These are phyloP conservation scores for Falcaria lacertinaria DNA, from an alignment of 2,888 invertebrate genomes.

Conservation along the genomic window DNA sequence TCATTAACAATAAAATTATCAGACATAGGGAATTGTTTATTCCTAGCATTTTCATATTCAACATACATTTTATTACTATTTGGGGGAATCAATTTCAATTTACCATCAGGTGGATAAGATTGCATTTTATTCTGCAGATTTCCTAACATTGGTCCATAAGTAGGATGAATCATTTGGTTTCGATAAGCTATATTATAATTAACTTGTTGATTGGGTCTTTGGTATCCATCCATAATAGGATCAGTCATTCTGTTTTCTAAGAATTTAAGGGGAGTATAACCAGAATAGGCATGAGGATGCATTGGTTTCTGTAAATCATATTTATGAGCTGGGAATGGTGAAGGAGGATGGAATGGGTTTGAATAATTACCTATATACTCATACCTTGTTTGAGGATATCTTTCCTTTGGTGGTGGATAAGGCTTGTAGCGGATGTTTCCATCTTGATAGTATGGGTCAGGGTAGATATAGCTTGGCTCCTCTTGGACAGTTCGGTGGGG, in stretches of 20 bases:
- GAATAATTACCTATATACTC: constrained; percentile 66
- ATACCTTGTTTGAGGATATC: constrained; percentile 67
- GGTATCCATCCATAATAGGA: constrained; percentile 55
- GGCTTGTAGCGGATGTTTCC: constrained; percentile 64
- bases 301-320: constrained; percentile 61
- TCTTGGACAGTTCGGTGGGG: constrained; percentile 51
- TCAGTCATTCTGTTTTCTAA: constrained; percentile 58
- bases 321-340: constrained; percentile 51
- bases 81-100: constrained; percentile 40
- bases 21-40: constrained; percentile 45
- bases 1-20: constrained; percentile 62
- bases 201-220: constrained; percentile 49
- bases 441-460: constrained; percentile 58
- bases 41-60: constrained; percentile 53
- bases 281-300: constrained; percentile 50
- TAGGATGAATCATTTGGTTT: constrained; percentile 56
- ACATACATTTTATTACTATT: constrained; percentile 54
- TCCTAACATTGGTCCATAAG: constrained; percentile 51
- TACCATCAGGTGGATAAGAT: constrained; percentile 47
- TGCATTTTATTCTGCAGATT: constrained; percentile 59
- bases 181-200: constrained; percentile 52
- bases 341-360: constrained; percentile 57
- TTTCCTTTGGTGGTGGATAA: constrained; percentile 62
- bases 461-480: constrained; percentile 50
- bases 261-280: constrained; percentile 61